These are phyloP conservation scores for Steinernema khuongi DNA, from an alignment of 1,140 invertebrate species.

Conservation along the genomic window DNA sequence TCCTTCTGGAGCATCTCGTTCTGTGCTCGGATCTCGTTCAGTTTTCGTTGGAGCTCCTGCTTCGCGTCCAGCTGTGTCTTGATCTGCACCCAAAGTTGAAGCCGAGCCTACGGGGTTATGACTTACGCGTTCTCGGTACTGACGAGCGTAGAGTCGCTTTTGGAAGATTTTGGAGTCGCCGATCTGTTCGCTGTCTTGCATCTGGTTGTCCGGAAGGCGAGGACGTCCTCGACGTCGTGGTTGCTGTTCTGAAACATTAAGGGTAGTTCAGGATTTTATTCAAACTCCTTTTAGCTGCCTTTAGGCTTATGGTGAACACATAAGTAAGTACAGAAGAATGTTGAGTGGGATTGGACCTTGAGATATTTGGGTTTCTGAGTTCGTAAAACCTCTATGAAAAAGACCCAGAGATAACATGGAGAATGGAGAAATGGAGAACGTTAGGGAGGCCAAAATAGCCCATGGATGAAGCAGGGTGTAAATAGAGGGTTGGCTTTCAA, in stretches of 20 bases:
- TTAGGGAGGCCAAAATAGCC: too few species aligned
- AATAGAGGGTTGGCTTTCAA: too few species aligned
- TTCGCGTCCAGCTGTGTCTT: background rate
- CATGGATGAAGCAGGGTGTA: too few species aligned
- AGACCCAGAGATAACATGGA: too few species aligned
- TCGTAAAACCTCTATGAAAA: too few species aligned
- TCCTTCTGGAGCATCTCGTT: background rate
- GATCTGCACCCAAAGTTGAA: background rate
- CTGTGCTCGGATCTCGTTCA: background rate
- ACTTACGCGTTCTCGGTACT: background rate
- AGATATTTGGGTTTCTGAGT: too few species aligned
- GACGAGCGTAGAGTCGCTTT: background rate
- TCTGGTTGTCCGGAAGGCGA: background rate
- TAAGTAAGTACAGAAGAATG: too few species aligned
- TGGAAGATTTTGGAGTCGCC: slow-evolving; percentile 6
- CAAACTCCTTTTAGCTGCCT: background rate
- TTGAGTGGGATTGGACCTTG: too few species aligned
- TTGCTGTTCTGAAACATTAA: background rate
- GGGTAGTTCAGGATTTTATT: too few species aligned
- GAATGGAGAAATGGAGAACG: too few species aligned
- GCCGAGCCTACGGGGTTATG: background rate
- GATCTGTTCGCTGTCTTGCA: background rate
- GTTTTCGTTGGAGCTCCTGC: background rate
- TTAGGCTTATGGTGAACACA: too few species aligned
- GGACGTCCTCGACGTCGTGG: background rate